These are phyloP conservation scores for Colaptes auratus DNA, from an alignment of 2,113 vertebrate species.

Conservation along the genomic window DNA sequence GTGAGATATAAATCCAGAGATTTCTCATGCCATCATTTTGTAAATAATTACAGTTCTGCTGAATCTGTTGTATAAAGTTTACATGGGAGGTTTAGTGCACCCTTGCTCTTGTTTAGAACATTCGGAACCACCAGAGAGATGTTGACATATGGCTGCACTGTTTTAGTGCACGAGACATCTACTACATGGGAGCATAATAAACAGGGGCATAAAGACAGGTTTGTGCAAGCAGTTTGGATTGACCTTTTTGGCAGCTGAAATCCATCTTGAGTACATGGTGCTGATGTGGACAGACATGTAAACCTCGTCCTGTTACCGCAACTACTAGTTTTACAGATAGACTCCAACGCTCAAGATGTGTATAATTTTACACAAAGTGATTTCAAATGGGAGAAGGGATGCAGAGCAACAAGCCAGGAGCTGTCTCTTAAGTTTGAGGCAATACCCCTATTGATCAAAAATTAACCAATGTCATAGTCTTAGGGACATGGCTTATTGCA, in stretches of 20 bases:
- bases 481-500: neutral
- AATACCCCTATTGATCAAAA: constrained; percentile 6
- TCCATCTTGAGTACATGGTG: constrained; percentile 82
- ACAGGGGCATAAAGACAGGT: constrained; percentile 98
- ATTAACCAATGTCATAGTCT: neutral
- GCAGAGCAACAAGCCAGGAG: constrained; percentile 1
- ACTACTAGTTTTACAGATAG: constrained; percentile 82
- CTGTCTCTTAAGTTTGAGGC: constrained; percentile 2
- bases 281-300: constrained; percentile 83
- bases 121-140: constrained; percentile 97
- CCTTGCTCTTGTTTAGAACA: constrained; percentile 99
- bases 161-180: constrained; percentile 91
- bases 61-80: constrained; percentile 99
- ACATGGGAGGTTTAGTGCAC: constrained; percentile 98
- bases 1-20: constrained; percentile 88
- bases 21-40: constrained; percentile 92
- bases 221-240: constrained; percentile 87
- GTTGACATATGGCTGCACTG: constrained; percentile 96
- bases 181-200: constrained; percentile 97
- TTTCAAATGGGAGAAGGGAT: constrained; percentile 63
- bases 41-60: constrained; percentile 99
- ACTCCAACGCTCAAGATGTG: constrained; percentile 64
- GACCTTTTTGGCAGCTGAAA: constrained; percentile 88
- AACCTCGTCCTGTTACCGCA: constrained; percentile 79
- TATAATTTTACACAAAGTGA: constrained; percentile 65